Evolutionary conservation across 1,140 invertebrate species (phyloP), one percentile per base, ranked within the genome.

Genomic region (Tetragnatha versicolor): DNA sequence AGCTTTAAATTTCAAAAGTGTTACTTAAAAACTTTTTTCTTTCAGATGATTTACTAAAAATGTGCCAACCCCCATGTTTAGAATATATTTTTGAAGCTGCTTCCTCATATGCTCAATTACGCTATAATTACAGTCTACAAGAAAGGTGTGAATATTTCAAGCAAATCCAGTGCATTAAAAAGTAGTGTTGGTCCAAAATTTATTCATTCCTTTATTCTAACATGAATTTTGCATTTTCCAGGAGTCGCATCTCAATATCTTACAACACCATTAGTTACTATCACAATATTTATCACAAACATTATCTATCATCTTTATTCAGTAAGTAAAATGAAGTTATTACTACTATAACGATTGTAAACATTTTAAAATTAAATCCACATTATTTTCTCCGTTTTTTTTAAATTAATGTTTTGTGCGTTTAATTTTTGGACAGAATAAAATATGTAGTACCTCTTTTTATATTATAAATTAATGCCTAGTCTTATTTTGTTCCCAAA

Each of bases 211-310:
- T 42, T 42, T 42, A 9, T 42, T 7, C 1, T 60, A 6, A 27
- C 4, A 29, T 39, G 39, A 1, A 9, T 60, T 39, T 31, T 27
- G 14, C 45, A 7, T 58, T 55, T 72, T 45, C 14, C 25, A 73
- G 69, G 37, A 73, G 69, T 17, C 51, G 69, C 17, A 73, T 73
- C 33, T 60, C 69, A n/a, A 73, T 73, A 60, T 73, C 69, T n/a
- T 73, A 73, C 33, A 73, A 73, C n/a, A 73, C 69, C 29, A 73
- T 73, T 29, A 73, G 69, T 45, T 73, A 73, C 25, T 73, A 73
- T 33, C 69, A 73, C 33, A 73, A 73, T 31, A 73, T 73, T 20
- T 73, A 73, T 20, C 69, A 73, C 27, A 73, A 73, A 39, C 69
- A 73, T 39, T 73, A 73, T 20, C 37, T 73, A 7, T 73, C 69